Conservation (phyloP, 2,888 invertebrate genomes). For the Gastrophysa polygoni region DNA sequence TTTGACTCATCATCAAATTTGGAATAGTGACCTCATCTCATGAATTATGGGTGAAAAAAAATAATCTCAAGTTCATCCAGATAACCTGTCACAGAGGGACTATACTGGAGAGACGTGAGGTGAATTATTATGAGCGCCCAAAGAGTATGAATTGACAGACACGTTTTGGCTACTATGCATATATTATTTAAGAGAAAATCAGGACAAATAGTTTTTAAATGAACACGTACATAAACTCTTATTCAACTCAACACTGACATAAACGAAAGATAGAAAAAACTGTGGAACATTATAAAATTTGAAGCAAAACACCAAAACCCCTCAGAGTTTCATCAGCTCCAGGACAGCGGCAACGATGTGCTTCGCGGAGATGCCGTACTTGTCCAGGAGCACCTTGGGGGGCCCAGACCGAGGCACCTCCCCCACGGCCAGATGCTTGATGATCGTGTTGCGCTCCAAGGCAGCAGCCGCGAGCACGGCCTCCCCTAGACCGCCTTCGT, state of each 20-base stretch:
- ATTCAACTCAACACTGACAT: not conserved
- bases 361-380: constrained; percentile 86
- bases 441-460: constrained; percentile 69
- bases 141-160: too few relatives aligned
- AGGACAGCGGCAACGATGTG: constrained; percentile 76
- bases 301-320: not conserved
- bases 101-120: too few relatives aligned
- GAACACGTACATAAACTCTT: not conserved
- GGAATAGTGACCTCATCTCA: too few relatives aligned
- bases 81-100: too few relatives aligned
- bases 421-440: constrained; percentile 81
- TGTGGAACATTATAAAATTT: not conserved
- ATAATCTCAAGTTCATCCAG: too few relatives aligned
- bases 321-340: constrained; percentile 63
- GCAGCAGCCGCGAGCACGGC: constrained; percentile 87
- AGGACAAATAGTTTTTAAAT: too few relatives aligned
- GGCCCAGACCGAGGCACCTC: constrained; percentile 93
- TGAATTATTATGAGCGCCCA: too few relatives aligned
- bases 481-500: constrained; percentile 95
- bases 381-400: constrained; percentile 81
- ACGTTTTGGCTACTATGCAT: too few relatives aligned
- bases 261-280: not conserved
- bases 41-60: too few relatives aligned
- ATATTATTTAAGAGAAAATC: too few relatives aligned
- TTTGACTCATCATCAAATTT: too few relatives aligned